Base-by-base conservation (phyloP, 2,113 vertebrate species). In the Strigops habroptila region DNA sequence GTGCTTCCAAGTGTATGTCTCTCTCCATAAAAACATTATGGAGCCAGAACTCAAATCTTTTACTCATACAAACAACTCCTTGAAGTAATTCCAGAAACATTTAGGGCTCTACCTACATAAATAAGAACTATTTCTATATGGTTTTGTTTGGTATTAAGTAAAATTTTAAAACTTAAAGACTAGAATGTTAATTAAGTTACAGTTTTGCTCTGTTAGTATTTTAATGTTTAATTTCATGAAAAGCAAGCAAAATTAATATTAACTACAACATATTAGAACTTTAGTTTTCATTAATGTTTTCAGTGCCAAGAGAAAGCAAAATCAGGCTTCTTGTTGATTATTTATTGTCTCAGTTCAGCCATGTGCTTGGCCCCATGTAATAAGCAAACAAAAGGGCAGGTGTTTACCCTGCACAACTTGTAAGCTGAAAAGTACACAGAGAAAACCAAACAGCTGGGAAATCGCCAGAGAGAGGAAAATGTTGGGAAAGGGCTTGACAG, bases 371-470 rank as follows among this genome's bases (percentile, higher is more conserved):
- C 62, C 82, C 11, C 1, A 0, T 86, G 17, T 76, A 78, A 74
- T 74, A 91, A 81, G 73, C 64, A 92, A 86, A 78, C 33, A 81
- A 93, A 80, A 82, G 27, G 21, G 21, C 65, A 91, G 48, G 25
- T 75, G 75, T 92, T 93, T 64, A 91, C 41, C 73, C 60, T 70
- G 52, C 28, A 78, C 28, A 86, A 12, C 22, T 73, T 88, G 19
- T 75, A 89, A 85, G 9, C 57, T 82, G 78, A 74, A 88, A 79
- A 77, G 33, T 63, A 81, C 33, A 22, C 2, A 18, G 35, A 83
- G 88, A 88, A 95, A 86, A 94, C 28, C 37, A 86, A 92, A 76
- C 73, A 96, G 52, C 62, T 94, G 74, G 44, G 31, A 79, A 76
- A 30, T 79, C 57, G 27, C 52, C 19, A 62, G 41, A 75, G 86